phyloP scores from a whole-genome alignment of 2,113 vertebrate species.

The Xiphias gladius region DNA sequence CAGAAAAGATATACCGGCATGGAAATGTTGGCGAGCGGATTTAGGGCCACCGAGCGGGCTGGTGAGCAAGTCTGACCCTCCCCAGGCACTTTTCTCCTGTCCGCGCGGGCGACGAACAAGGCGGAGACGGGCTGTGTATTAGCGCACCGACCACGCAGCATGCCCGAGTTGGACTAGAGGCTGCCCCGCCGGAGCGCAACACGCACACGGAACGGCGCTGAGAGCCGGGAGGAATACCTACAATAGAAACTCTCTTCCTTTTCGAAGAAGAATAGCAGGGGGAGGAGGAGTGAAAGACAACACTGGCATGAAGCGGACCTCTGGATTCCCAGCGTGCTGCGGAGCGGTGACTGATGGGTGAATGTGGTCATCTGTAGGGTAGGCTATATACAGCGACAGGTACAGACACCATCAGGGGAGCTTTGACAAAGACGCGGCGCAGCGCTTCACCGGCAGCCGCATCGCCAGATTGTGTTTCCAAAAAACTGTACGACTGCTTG shows the following conservation, averaged over 20 bases:
- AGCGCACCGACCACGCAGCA: conserved; percentile 54
- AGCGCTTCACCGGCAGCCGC: conserved; percentile 52
- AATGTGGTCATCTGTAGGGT: conserved; percentile 78
- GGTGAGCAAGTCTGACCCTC: conserved; percentile 35
- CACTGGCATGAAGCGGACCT: conserved; percentile 78
- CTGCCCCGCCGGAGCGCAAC: conserved; percentile 60
- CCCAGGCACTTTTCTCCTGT: conserved; percentile 37
- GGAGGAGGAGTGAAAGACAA: conserved; percentile 68
- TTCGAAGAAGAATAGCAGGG: conserved; percentile 56
- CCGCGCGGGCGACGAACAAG: conserved; percentile 15
- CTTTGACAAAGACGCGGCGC: conserved; percentile 65
- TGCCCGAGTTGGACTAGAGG: conserved; percentile 67
- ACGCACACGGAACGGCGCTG: conserved; percentile 62
- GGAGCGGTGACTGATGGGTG: conserved; percentile 81
- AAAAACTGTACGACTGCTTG: conserved; percentile 20
- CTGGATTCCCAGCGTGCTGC: conserved; percentile 72
- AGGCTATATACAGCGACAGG: conserved; percentile 76
- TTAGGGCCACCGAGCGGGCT: conserved; percentile 30
- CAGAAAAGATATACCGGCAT: conserved; percentile 31
- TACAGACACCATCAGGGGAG: conserved; percentile 58
- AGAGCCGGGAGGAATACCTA: conserved; percentile 73
- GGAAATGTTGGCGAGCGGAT: conserved; percentile 58
- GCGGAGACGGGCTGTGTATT: neutral
- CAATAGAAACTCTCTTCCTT: conserved; percentile 71
- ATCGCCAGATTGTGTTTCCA: conserved; percentile 23